Evolutionary conservation across 1,140 invertebrate genomes (phyloP).

Genomic region (Thrips palmi): DNA sequence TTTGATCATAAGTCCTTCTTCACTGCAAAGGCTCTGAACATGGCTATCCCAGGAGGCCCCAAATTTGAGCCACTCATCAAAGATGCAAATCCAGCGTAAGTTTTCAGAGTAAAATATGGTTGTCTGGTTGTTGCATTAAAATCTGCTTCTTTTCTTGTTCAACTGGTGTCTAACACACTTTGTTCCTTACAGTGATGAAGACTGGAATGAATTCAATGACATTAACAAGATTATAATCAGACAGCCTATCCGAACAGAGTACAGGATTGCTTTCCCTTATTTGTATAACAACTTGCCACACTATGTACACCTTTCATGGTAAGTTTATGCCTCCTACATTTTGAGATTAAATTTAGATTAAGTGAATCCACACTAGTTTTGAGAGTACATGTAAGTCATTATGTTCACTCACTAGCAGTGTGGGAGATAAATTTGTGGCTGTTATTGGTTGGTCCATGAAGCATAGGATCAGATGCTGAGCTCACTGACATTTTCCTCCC

Average conservation of each 20-base stretch:
- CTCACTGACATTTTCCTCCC: too few relatives aligned
- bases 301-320: conserved; percentile 88
- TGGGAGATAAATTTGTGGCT: conserved; percentile 10
- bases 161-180: conserved; percentile 10
- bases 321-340: conserved; percentile 27
- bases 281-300: conserved; percentile 97
- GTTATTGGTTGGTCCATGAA: neutral
- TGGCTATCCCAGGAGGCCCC: conserved; percentile 99
- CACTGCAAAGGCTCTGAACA: conserved; percentile 97
- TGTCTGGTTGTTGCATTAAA: neutral
- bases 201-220: conserved; percentile 99
- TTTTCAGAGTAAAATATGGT: conserved; percentile 13
- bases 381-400: conserved; percentile 8
- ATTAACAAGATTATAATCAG: conserved; percentile 99
- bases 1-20: conserved; percentile 99
- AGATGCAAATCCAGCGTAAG: conserved; percentile 73
- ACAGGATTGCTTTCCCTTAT: conserved; percentile 98
- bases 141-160: conserved; percentile 9
- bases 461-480: too few relatives aligned
- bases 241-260: conserved; percentile 96
- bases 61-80: conserved; percentile 99
- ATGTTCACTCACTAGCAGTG: neutral
- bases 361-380: too few relatives aligned
- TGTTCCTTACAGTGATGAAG: conserved; percentile 67
- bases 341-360: conserved; percentile 8